Evolutionary conservation across 2,113 vertebrate genomes (phyloP).

Genomic region (Malurus cyaneus): DNA sequence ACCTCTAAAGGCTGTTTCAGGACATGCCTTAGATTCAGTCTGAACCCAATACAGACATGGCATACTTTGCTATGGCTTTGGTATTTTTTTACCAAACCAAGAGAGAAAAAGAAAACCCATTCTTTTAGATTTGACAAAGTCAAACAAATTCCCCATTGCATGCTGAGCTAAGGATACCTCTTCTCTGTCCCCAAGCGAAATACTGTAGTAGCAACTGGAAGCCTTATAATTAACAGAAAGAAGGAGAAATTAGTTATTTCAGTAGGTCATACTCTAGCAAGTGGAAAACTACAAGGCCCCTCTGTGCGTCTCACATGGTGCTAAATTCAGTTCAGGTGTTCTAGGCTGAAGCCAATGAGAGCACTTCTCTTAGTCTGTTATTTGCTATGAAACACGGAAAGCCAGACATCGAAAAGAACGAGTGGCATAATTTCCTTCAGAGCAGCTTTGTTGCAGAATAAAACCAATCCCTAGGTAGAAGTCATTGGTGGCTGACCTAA

Average conservation of each 20-base stretch:
- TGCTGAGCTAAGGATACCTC: constrained; percentile 15
- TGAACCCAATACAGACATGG: background rate
- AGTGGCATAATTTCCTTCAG: background rate
- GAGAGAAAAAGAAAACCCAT: background rate
- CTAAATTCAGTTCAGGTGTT: background rate
- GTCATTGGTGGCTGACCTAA: background rate
- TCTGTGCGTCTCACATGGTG: background rate
- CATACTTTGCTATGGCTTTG: background rate
- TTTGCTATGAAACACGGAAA: background rate
- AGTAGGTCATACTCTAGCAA: background rate
- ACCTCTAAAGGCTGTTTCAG: background rate
- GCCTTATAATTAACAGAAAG: constrained; percentile 36
- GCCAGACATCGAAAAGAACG: background rate
- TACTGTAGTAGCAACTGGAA: constrained; percentile 2
- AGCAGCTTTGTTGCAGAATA: background rate
- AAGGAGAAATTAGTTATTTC: background rate
- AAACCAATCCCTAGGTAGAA: background rate
- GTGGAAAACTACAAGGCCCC: background rate
- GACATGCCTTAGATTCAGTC: background rate
- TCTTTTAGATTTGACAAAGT: background rate
- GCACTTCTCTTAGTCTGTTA: background rate
- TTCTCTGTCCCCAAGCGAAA: background rate
- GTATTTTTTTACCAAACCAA: background rate
- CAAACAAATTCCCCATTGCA: constrained; percentile 10
- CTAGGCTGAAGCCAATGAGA: background rate